These are phyloP conservation scores for Rhagoletis zephyria DNA, from an alignment of 1,140 invertebrate genomes.

Conservation along the genomic window DNA sequence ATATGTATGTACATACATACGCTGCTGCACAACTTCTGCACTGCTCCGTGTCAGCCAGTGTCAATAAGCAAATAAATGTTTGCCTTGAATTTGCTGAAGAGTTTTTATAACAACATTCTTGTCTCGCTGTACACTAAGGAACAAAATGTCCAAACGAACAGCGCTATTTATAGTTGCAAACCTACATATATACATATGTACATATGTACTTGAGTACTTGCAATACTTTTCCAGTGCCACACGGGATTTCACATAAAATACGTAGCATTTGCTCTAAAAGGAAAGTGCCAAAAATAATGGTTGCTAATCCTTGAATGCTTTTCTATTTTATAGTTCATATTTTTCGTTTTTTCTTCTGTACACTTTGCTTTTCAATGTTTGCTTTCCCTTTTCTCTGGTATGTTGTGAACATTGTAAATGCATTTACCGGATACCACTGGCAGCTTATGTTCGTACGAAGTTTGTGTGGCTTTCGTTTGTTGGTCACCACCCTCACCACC, in stretches of 20 bases:
- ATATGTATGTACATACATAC: background rate
- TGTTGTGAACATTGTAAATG: constrained; percentile 17
- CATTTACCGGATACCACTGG: background rate
- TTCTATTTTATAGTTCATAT: background rate
- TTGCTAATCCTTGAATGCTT: constrained; percentile 12
- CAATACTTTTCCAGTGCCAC: background rate
- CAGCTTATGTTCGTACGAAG: background rate
- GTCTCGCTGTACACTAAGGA: too few relatives aligned
- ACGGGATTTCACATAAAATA: background rate
- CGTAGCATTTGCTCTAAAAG: background rate
- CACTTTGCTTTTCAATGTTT: background rate
- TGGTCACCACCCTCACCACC: background rate
- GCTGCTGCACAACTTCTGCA: background rate
- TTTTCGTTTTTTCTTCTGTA: background rate
- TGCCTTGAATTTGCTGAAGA: constrained; percentile 46
- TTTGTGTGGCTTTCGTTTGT: background rate
- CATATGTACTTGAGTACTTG: background rate
- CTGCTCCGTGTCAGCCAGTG: background rate
- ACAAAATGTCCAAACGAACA: background rate
- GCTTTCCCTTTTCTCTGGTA: background rate
- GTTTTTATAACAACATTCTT: constrained; percentile 19
- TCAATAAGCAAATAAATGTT: constrained; percentile 40
- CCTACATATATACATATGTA: background rate
- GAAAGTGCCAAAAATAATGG: background rate
- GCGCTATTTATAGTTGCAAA: background rate